Percentiles rank a stretch among this genome's conserved stretches.
Evolutionary conservation across 2,113 vertebrate genomes (phyloP).

Genomic region (Semicossyphus pulcher): DNA sequence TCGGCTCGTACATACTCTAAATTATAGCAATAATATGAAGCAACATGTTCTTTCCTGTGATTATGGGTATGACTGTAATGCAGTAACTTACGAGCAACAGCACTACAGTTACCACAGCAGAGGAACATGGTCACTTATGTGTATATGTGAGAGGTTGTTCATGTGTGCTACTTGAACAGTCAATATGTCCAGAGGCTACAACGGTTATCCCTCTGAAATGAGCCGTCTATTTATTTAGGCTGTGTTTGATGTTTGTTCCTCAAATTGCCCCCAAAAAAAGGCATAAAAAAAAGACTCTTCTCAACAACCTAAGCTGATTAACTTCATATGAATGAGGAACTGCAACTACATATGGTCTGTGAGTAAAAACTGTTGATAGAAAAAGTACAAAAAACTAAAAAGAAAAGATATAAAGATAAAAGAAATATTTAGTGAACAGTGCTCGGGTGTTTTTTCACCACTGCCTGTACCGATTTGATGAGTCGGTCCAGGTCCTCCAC

Average conservation of each 20-base stretch:
- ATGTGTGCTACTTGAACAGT: background rate
- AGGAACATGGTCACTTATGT: no score
- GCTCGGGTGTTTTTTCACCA: background rate
- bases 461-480: conserved; percentile 88
- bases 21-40: no score
- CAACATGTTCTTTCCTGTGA: no score
- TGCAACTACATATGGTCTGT: no score
- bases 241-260: background rate
- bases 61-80: no score
- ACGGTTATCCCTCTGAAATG: background rate
- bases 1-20: no score
- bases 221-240: background rate
- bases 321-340: no score
- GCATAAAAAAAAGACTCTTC: background rate
- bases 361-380: background rate
- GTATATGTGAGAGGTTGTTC: background rate
- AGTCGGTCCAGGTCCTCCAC: conserved; percentile 92
- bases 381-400: no score
- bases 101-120: no score
- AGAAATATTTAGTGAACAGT: background rate
- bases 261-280: background rate
- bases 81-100: no score
- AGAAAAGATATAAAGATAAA: background rate
- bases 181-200: background rate
- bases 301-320: no score